phyloP scores from a whole-genome alignment of 2,113 vertebrate species.

The Pseudonaja textilis region DNA sequence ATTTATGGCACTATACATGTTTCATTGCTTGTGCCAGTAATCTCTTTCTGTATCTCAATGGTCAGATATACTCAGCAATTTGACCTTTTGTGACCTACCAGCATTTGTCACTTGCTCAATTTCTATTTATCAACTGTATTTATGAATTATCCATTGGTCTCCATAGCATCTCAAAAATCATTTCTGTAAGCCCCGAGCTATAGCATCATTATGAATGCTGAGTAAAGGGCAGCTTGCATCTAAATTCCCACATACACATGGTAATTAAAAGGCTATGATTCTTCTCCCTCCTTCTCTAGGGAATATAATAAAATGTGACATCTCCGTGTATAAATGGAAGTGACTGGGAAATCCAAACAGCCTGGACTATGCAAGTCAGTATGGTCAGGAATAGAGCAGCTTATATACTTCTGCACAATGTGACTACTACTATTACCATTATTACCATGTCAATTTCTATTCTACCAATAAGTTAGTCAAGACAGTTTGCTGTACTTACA shows the following conservation, averaged over 20 bases:
- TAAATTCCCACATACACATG: background rate
- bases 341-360: background rate
- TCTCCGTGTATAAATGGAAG: background rate
- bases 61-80: background rate
- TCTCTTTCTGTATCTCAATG: background rate
- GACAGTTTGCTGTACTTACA: background rate
- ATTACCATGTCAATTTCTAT: background rate
- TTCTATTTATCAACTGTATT: background rate
- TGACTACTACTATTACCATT: background rate
- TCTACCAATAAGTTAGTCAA: background rate
- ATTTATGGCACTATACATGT: background rate
- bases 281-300: background rate
- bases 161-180: background rate
- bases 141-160: background rate
- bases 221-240: background rate
- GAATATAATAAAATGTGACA: constrained; percentile 14
- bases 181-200: background rate
- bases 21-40: background rate
- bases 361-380: background rate
- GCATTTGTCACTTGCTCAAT: background rate
- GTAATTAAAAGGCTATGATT: background rate
- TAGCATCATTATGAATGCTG: background rate
- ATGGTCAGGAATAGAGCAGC: background rate
- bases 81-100: constrained; percentile 6
- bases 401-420: background rate